Base-by-base conservation (phyloP, 2,797 vertebrate species). In the Galaxias olidus region DNA sequence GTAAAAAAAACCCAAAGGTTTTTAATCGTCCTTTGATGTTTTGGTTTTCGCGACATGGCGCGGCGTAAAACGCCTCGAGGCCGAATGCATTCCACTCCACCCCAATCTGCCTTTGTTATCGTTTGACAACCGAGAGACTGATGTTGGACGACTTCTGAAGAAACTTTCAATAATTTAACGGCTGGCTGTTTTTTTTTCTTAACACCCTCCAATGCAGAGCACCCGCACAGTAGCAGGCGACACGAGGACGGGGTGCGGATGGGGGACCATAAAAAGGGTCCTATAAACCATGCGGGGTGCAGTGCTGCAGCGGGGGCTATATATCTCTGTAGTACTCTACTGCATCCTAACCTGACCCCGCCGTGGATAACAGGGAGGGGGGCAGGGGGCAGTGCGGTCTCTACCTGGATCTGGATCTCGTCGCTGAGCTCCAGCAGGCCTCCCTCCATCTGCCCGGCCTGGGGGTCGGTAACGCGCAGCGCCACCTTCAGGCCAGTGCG, bases 321-420 rank as follows among this genome's bases (percentile, higher is more conserved):
- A 59, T 59, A 59, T 59, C 45, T 60, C 59, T n/a, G 11, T 19
- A 14, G 20, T 9, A 11, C 13, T 48, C 4, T 12, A 17, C 42
- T 0, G 53, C 13, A 42, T 19, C 10, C 45, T 50, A 30, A 14
- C 10, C 20, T 61, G 48, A 61, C 10, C 20, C 20, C 10, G 18
- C 17, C 15, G 51, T 11, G 17, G 48, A 53, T 53, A 53, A 41
- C 1, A 1, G 20, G 20, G 10, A 61, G 18, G 51, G 48, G 51
- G 12, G 41, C 18, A 52, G 59, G 57, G 15, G 20, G 55, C 12
- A 4, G 43, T 30, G 17, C 30, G 88, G 17, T 17, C 13, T 14
- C n/a, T 86, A 93, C 93, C 93, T 93, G 91, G 58, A 94, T 92
- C 83, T 94, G 93, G 65, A 93, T 82, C 78, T 93, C 93, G 66